Evolutionary conservation across 2,888 invertebrate genomes (phyloP), one percentile per base, ranked within the genome.

Genomic region (Drosophila neutralis): DNA sequence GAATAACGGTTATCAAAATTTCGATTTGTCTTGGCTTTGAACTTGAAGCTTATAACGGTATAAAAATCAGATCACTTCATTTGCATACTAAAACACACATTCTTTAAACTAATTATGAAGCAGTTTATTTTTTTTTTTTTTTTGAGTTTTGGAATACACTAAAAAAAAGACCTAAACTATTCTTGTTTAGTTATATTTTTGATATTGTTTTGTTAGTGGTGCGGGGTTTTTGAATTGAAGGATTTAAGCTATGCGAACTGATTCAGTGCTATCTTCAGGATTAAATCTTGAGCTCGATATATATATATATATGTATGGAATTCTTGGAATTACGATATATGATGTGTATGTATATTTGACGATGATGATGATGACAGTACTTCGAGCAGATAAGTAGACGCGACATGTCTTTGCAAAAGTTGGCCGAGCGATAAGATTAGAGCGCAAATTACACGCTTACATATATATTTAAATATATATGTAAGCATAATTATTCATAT

Each of bases 361-460:
- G 45, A 45, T 45, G 45, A 24, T 45, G 45, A 24, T 45, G 45
- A 45, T 45, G 45, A 45, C 45, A 45, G 45, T 45, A 24, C 21
- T 45, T 24, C 21, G 21, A 45, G 21, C 45, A 45, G 45, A 45
- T 45, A 45, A 45, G 24, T 8, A 15, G 45, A 45, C 21, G 15
- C 45, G 24, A 24, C 15, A 1, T 24, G 45, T 24, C 45, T 24
- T 45, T 15, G 45, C 24, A 1, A 24, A 24, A 45, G 13, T 8
- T 15, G 8, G 8, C 45, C 45, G 15, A 24, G 45, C 15, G 45
- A 45, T 45, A 45, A 45, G 45, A 45, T 45, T 15, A 24, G 45
- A 45, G 24, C 15, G 15, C 24, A 15, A 24, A 45, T 45, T 24
- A 45, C 45, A 45, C 45, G 7, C 2, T 24, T 24, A 45, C 24